A percentile compares a stretch with the other conserved stretches of the same genome.
Conservation (phyloP, 1,140 invertebrate genomes). For the Heterodera carotae region DNA sequence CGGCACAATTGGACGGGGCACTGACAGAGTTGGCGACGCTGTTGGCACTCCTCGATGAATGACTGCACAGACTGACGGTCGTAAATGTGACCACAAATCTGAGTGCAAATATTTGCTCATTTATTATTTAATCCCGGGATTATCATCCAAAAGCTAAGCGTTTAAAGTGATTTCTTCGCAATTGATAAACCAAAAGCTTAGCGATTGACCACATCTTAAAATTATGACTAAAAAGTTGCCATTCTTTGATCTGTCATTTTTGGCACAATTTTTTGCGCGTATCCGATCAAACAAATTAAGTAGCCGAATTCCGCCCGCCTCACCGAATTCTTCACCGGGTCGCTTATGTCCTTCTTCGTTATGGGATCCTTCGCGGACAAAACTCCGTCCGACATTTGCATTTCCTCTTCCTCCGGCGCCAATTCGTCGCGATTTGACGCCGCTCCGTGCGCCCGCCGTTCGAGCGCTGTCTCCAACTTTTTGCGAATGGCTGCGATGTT, state of each 20-base stretch:
- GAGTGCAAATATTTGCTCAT: too few species aligned
- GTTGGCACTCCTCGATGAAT: constrained; percentile 15
- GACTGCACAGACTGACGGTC: constrained; percentile 5
- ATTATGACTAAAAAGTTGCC: too few species aligned
- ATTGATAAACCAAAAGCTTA: too few species aligned
- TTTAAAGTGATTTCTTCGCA: too few species aligned
- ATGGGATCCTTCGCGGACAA: constrained; percentile 23
- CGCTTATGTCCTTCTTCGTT: constrained; percentile 14
- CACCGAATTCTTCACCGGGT: constrained; percentile 28
- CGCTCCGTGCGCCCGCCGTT: not conserved
- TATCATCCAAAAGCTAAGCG: too few species aligned
- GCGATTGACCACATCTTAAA: too few species aligned
- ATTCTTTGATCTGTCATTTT: too few species aligned
- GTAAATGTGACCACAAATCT: constrained; percentile 30
- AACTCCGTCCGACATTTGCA: constrained; percentile 3
- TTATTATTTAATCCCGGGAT: too few species aligned
- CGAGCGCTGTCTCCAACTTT: not conserved
- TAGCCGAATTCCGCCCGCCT: not conserved
- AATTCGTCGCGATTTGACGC: not conserved
- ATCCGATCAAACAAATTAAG: too few species aligned
- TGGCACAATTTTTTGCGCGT: too few species aligned
- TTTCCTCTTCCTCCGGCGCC: not conserved
- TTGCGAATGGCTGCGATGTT: constrained; percentile 17
- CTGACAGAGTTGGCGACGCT: constrained; percentile 23
- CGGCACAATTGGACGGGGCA: constrained; percentile 22